phyloP scores from a whole-genome alignment of 1,140 invertebrate species.

The Aplysia californica region DNA sequence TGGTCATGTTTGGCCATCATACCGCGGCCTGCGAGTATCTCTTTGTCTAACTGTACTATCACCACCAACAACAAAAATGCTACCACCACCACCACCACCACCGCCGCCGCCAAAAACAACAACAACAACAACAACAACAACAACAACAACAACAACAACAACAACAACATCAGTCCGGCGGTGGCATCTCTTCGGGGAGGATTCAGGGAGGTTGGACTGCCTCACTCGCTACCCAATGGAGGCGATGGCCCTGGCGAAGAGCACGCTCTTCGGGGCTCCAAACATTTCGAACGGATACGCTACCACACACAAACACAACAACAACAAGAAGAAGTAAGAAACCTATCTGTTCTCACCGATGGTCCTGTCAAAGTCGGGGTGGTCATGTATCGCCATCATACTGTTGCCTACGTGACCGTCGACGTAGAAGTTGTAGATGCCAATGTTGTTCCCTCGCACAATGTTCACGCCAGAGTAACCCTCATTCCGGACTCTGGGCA shows the following conservation, averaged over 20 bases:
- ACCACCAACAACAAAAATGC: too few relatives aligned
- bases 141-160: neutral
- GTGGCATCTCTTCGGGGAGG: too few relatives aligned
- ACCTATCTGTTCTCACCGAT: constrained; percentile 34
- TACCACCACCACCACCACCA: neutral
- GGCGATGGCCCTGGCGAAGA: too few relatives aligned
- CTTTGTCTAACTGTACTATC: neutral
- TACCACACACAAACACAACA: too few relatives aligned
- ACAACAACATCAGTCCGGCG: too few relatives aligned
- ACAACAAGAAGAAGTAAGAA: too few relatives aligned
- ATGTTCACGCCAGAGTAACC: neutral
- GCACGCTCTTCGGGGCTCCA: too few relatives aligned
- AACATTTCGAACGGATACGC: neutral
- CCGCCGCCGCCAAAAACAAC: too few relatives aligned
- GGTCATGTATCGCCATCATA: constrained; percentile 38
- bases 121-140: neutral
- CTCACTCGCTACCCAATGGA: too few relatives aligned
- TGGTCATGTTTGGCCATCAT: too few relatives aligned
- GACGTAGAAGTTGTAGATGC: constrained; percentile 13
- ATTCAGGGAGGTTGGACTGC: too few relatives aligned
- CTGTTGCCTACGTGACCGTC: constrained; percentile 10
- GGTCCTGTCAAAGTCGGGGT: constrained; percentile 44
- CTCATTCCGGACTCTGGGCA: neutral
- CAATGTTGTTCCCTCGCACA: neutral
- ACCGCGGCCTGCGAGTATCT: too few relatives aligned